Evolutionary conservation across 2,888 invertebrate genomes (phyloP).

Genomic region (Dysmachus trigonus): DNA sequence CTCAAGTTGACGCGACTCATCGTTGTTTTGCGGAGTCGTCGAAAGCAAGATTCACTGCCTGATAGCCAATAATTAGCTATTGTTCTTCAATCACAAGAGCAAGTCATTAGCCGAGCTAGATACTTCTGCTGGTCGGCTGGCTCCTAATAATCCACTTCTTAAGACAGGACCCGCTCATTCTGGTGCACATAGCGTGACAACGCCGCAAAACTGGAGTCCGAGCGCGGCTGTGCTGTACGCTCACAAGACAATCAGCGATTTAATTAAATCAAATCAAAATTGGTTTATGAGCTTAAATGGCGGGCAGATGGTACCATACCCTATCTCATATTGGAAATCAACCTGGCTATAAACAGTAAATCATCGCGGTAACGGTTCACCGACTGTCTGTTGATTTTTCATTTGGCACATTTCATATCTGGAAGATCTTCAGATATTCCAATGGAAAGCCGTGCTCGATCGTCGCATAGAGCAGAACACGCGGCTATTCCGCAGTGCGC

Average conservation of each 20-base stretch:
- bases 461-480: not conserved
- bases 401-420: slow-evolving; percentile 3
- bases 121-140: slow-evolving; percentile 1
- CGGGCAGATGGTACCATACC: slow-evolving; percentile 25
- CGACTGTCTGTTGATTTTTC: slow-evolving; percentile 25
- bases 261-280: slow-evolving; percentile 38
- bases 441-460: not conserved
- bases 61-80: slow-evolving; percentile 36
- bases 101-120: slow-evolving; percentile 18
- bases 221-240: not conserved
- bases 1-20: slow-evolving; percentile 9
- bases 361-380: slow-evolving; percentile 29
- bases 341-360: slow-evolving; percentile 37
- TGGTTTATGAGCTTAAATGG: slow-evolving; percentile 31
- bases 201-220: not conserved
- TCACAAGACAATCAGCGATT: slow-evolving; percentile 20
- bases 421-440: not conserved
- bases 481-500: not conserved
- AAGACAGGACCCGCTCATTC: slow-evolving; percentile 8
- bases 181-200: slow-evolving; percentile 33
- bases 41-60: slow-evolving; percentile 14
- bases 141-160: slow-evolving; percentile 21
- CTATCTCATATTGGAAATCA: slow-evolving; percentile 31
- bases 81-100: slow-evolving; percentile 38
- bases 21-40: not conserved